Evolutionary conservation across 2,888 invertebrate species (phyloP).

Genomic region (Thereva nobilitata): DNA sequence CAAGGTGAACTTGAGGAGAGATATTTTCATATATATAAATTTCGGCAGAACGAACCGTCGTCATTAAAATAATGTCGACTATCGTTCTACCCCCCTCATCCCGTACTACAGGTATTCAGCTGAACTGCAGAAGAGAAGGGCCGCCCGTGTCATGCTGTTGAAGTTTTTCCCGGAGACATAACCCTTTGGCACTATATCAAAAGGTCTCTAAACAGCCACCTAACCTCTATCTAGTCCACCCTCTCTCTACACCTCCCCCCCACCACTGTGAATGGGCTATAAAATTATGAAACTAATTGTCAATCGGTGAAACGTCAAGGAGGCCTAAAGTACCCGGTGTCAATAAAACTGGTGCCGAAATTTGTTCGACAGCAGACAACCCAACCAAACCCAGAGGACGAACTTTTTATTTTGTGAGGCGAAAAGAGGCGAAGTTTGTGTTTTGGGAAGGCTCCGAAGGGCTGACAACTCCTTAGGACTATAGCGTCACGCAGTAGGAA

Average conservation of each 20-base stretch:
- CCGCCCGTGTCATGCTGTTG: too few relatives aligned
- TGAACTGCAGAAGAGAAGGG: too few relatives aligned
- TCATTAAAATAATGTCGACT: slow-evolving; percentile 20
- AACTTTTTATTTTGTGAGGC: background rate
- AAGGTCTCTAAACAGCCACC: background rate
- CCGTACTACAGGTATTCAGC: too few relatives aligned
- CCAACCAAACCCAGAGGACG: too few relatives aligned
- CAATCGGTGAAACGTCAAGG: slow-evolving; percentile 27
- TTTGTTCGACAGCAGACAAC: background rate
- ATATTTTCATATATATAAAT: background rate
- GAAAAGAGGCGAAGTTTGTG: background rate
- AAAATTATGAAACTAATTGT: slow-evolving; percentile 32
- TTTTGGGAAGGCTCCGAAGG: background rate
- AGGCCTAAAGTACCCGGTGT: slow-evolving; percentile 9
- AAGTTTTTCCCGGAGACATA: slow-evolving; percentile 7
- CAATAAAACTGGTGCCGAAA: background rate
- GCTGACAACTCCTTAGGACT: too few relatives aligned
- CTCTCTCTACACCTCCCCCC: background rate
- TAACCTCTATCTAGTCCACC: background rate
- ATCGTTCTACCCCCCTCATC: background rate
- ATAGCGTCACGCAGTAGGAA: slow-evolving; percentile 14
- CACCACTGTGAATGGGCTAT: slow-evolving; percentile 11
- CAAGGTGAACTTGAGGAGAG: background rate
- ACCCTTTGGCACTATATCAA: slow-evolving; percentile 14
- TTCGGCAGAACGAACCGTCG: slow-evolving; percentile 9